Conservation (phyloP, 2,888 invertebrate species). For the Latrodectus hesperus region DNA sequence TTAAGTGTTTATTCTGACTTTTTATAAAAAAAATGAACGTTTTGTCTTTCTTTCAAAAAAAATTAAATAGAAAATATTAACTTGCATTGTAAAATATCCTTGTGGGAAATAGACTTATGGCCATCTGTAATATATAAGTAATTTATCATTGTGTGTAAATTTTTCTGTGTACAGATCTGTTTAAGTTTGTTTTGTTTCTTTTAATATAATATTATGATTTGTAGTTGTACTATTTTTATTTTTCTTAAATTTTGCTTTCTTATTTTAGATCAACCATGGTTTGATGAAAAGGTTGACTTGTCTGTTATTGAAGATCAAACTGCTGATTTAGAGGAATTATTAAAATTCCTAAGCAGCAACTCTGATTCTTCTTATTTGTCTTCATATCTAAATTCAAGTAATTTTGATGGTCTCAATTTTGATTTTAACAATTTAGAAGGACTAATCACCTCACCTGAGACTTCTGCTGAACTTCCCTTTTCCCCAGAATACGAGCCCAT, state of each 20-base stretch:
- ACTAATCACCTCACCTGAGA: conserved; percentile 9
- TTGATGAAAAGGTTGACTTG: conserved; percentile 58
- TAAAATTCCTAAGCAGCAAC: conserved; percentile 2
- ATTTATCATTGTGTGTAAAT: too few relatives aligned
- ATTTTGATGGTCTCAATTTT: neutral
- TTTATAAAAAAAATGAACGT: too few relatives aligned
- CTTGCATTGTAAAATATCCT: too few relatives aligned
- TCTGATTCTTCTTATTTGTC: conserved; percentile 20
- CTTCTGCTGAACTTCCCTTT: conserved; percentile 10
- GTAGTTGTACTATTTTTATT: neutral
- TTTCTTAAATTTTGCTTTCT: neutral
- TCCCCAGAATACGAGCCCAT: conserved; percentile 29
- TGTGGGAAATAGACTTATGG: too few relatives aligned
- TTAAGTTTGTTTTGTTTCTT: neutral
- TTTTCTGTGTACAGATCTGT: too few relatives aligned
- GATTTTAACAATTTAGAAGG: neutral
- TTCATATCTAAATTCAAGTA: conserved; percentile 15
- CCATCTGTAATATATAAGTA: too few relatives aligned
- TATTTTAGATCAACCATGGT: conserved; percentile 37
- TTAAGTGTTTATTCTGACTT: too few relatives aligned
- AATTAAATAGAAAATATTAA: too few relatives aligned
- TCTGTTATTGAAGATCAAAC: conserved; percentile 27
- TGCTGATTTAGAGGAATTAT: conserved; percentile 7
- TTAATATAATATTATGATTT: neutral
- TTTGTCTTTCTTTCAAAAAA: too few relatives aligned